Evolutionary conservation across 2,888 invertebrate genomes (phyloP).

Genomic region (Axea sp.): DNA sequence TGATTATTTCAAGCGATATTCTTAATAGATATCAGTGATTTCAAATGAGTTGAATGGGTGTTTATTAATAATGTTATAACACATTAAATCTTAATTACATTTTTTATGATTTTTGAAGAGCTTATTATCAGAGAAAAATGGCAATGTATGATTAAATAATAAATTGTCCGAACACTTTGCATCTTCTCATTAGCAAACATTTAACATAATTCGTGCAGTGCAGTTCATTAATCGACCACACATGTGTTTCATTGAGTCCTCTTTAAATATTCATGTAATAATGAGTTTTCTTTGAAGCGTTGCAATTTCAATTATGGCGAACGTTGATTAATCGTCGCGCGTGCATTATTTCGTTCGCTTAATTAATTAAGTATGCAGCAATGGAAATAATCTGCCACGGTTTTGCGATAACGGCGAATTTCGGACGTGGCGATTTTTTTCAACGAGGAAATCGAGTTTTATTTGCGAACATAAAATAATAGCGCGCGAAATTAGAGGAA

Average conservation of each 20-base stretch:
- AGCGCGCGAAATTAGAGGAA: conserved; percentile 54
- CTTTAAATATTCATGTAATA: conserved; percentile 49
- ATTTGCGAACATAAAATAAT: conserved; percentile 29
- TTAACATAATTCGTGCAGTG: conserved; percentile 66
- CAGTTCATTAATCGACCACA: conserved; percentile 50
- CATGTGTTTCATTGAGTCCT: conserved; percentile 49
- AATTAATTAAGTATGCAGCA: no score
- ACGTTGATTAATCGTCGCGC: conserved; percentile 39
- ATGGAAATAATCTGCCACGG: no score
- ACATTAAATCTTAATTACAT: no score
- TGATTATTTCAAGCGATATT: no score
- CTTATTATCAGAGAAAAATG: no score
- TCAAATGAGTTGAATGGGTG: no score
- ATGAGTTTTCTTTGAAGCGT: conserved; percentile 25
- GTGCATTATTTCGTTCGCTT: conserved; percentile 18
- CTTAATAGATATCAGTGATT: no score
- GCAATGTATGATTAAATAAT: no score
- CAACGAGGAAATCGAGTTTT: conserved; percentile 18
- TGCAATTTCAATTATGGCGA: conserved; percentile 40
- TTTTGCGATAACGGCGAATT: no score
- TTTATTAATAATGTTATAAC: no score
- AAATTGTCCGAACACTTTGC: no score
- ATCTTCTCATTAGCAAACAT: conserved; percentile 30
- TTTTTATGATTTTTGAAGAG: no score
- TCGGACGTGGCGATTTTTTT: not conserved